phyloP scores from a whole-genome alignment of 2,797 vertebrate species.

The Platyrinchus mystaceus region DNA sequence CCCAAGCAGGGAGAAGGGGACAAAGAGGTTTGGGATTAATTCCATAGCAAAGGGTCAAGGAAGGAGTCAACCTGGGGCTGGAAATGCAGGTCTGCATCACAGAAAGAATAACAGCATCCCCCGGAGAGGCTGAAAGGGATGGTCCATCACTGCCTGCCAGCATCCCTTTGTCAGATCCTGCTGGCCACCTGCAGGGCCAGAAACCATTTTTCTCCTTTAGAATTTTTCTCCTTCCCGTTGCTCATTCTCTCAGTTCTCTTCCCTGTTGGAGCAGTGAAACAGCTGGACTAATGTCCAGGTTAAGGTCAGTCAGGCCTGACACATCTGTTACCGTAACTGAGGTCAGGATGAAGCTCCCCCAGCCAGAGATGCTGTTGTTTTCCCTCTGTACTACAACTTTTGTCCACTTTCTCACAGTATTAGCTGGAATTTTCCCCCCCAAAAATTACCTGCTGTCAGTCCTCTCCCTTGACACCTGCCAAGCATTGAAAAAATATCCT shows the following conservation, averaged over 20 bases:
- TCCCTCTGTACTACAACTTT: not conserved
- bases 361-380: not conserved
- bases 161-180: slow-evolving; percentile 5
- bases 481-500: not conserved
- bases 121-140: not conserved
- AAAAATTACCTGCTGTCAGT: not conserved
- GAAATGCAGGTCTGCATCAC: not conserved
- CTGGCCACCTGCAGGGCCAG: slow-evolving; percentile 8
- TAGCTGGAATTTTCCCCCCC: not conserved
- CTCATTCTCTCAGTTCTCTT: not conserved
- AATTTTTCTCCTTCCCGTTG: not conserved
- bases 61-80: not conserved
- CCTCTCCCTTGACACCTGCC: not conserved
- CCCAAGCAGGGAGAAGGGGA: slow-evolving; percentile 28
- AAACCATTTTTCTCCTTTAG: not conserved
- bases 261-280: not conserved
- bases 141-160: not conserved
- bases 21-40: slow-evolving; percentile 23
- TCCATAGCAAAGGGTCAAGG: not conserved
- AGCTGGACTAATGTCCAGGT: not conserved
- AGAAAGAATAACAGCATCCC: not conserved
- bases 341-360: not conserved
- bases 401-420: not conserved
- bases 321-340: not conserved
- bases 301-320: not conserved